Evolutionary conservation across 2,797 vertebrate species (phyloP).

Genomic region (Muscicapa comitata): DNA sequence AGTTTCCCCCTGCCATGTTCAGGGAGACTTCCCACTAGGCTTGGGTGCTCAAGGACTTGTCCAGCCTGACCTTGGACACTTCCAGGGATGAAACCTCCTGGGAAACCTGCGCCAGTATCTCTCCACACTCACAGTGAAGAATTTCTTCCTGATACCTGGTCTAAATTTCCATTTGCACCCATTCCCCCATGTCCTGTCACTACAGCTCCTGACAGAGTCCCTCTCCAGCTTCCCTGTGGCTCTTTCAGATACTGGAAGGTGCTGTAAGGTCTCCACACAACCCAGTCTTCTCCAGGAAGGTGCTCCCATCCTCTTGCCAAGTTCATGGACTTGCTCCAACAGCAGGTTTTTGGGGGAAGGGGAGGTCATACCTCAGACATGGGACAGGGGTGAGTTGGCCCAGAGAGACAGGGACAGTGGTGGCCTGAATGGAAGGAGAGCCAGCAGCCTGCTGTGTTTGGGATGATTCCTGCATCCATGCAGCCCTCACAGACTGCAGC

Average conservation of each 20-base stretch:
- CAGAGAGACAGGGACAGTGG: neutral
- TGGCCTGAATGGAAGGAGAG: neutral
- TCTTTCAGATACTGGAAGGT: neutral
- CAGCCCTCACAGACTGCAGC: too few relatives aligned
- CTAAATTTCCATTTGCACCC: neutral
- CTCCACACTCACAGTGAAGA: neutral
- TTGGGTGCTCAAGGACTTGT: neutral
- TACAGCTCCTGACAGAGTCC: neutral
- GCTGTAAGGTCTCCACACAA: neutral
- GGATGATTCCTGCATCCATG: neutral
- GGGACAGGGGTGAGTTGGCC: neutral
- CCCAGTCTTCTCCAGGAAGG: neutral
- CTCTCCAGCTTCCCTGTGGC: neutral
- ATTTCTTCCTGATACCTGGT: neutral
- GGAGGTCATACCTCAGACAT: fast-evolving
- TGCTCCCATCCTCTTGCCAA: fast-evolving
- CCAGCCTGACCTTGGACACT: neutral
- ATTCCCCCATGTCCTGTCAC: neutral
- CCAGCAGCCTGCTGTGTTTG: neutral
- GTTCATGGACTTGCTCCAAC: neutral
- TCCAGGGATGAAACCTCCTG: neutral
- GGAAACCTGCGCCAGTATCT: neutral
- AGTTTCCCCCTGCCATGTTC: too few relatives aligned
- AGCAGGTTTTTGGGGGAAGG: neutral
- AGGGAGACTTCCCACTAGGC: neutral